Conservation (phyloP, 92 coral and sea anemone genomes). For the Micromussa lordhowensis region DNA sequence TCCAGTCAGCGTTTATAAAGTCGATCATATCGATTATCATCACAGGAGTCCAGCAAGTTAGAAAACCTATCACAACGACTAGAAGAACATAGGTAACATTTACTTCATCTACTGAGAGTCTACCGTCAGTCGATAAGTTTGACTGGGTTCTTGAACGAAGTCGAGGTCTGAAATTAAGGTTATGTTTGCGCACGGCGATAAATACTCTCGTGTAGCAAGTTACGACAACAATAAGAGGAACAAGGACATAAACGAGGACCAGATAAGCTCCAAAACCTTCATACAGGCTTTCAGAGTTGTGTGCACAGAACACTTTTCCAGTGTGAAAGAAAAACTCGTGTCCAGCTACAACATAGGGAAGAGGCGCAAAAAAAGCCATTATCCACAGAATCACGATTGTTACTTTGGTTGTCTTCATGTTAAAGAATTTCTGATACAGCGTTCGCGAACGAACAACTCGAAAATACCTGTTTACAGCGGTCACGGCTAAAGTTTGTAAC, state of each 20-base stretch:
- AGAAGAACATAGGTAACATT: slow-evolving; percentile 71
- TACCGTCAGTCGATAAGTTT: neutral
- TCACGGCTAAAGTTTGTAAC: slow-evolving; percentile 79
- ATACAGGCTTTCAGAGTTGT: slow-evolving; percentile 64
- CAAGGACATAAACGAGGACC: slow-evolving; percentile 69
- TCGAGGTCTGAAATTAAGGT: slow-evolving; percentile 46
- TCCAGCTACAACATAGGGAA: slow-evolving; percentile 73
- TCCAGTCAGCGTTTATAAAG: slow-evolving; percentile 75
- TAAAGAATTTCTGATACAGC: slow-evolving; percentile 69
- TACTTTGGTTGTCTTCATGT: slow-evolving; percentile 68
- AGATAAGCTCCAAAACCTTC: slow-evolving; percentile 78
- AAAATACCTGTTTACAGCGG: slow-evolving; percentile 79
- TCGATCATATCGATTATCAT: slow-evolving; percentile 74
- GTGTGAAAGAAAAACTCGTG: slow-evolving; percentile 78
- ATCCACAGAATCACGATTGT: slow-evolving; percentile 73
- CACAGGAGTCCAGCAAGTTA: slow-evolving; percentile 76
- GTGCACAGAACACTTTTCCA: slow-evolving; percentile 77
- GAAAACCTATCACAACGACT: slow-evolving; percentile 71
- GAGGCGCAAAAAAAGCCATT: slow-evolving; percentile 76
- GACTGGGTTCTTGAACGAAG: neutral
- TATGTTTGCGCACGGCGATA: slow-evolving; percentile 73
- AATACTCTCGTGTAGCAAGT: slow-evolving; percentile 70
- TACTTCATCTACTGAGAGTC: slow-evolving; percentile 66
- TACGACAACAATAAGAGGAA: slow-evolving; percentile 67
- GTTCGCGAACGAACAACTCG: slow-evolving; percentile 68